Conservation (phyloP, 2,888 invertebrate species). For the Reticulitermes lucifugus region DNA sequence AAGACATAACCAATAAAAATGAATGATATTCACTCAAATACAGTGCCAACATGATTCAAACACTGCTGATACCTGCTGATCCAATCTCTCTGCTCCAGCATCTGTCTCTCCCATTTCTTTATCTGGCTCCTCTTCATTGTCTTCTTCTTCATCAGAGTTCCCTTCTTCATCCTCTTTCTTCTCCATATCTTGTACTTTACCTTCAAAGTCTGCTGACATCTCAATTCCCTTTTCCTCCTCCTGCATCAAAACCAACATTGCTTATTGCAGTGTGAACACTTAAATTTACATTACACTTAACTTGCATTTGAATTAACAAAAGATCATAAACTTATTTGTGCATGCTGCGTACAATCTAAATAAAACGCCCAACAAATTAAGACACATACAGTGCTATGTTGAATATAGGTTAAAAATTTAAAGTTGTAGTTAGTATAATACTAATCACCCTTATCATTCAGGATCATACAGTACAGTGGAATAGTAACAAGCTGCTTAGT, state of each 20-base stretch:
- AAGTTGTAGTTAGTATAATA: too few species aligned
- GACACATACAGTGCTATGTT: too few species aligned
- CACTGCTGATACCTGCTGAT: slow-evolving; percentile 61
- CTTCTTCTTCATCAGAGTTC: slow-evolving; percentile 64
- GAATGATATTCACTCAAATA: too few species aligned
- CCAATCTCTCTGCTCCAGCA: slow-evolving; percentile 81
- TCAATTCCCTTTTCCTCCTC: slow-evolving; percentile 94
- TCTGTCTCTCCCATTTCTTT: slow-evolving; percentile 98
- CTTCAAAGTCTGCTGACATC: slow-evolving; percentile 96
- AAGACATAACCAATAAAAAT: not conserved
- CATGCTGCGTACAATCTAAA: too few species aligned
- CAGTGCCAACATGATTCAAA: not conserved
- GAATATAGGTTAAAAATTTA: too few species aligned
- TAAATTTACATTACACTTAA: too few species aligned
- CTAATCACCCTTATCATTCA: too few species aligned
- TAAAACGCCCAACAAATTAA: too few species aligned
- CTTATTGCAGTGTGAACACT: not conserved
- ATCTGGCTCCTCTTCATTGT: slow-evolving; percentile 84
- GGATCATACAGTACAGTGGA: too few species aligned
- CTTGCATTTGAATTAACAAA: too few species aligned
- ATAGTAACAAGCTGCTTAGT: too few species aligned
- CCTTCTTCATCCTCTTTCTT: slow-evolving; percentile 72
- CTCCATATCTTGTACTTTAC: slow-evolving; percentile 84
- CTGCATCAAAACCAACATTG: slow-evolving; percentile 53
- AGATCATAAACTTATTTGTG: too few species aligned